Evolutionary conservation across 2,113 vertebrate species (phyloP).

Genomic region (Probosciger aterrimus): DNA sequence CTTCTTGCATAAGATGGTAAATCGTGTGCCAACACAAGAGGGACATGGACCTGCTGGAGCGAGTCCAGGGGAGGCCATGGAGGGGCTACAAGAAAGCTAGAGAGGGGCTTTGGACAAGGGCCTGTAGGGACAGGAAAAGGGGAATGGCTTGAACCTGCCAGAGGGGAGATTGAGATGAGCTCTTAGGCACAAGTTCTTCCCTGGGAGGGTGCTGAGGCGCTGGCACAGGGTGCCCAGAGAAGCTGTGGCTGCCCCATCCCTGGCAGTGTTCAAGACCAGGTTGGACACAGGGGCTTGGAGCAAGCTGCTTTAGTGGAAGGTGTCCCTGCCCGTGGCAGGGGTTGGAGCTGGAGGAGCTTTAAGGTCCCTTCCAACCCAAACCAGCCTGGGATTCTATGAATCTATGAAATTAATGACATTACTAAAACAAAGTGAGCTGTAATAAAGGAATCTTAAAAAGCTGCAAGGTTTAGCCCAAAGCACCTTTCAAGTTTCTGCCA

Average conservation of each 20-base stretch:
- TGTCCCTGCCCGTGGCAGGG: too few species aligned
- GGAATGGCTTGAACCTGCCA: not conserved
- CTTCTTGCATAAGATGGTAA: not conserved
- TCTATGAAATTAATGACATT: not conserved
- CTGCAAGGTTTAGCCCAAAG: not conserved
- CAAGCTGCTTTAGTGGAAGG: too few species aligned
- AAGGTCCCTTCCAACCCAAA: not conserved
- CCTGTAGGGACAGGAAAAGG: not conserved
- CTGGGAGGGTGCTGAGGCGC: too few species aligned
- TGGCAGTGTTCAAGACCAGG: too few species aligned
- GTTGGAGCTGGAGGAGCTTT: too few species aligned
- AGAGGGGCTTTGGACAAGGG: not conserved
- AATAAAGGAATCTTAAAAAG: not conserved
- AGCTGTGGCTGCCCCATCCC: too few species aligned
- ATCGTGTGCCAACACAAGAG: not conserved
- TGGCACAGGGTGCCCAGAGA: too few species aligned
- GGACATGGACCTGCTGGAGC: not conserved
- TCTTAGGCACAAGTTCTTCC: not conserved
- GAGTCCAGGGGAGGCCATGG: not conserved
- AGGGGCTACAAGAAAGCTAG: not conserved
- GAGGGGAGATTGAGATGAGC: not conserved
- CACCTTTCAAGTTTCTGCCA: not conserved
- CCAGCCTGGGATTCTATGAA: not conserved
- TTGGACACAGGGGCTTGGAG: too few species aligned
- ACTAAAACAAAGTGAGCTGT: not conserved